Evolutionary conservation across 2,113 vertebrate species (phyloP), one percentile per base, ranked within the genome.

Genomic region (Pteropus alecto): DNA sequence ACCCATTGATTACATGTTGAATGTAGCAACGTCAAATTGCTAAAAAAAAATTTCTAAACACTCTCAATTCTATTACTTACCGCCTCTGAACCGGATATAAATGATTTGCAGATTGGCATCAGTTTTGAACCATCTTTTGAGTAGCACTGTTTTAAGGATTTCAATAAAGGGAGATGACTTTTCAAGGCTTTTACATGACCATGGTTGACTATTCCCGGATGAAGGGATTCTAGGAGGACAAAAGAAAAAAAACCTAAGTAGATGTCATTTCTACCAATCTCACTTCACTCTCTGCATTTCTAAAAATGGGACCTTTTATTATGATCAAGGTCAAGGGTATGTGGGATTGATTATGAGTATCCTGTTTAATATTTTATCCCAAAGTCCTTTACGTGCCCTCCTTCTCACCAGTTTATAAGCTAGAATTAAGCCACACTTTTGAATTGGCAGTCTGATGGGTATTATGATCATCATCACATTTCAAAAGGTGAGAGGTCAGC

Each of bases 281-380:
- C 18, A 90, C n/a, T 48, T 70, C 22, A 38, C 9, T 61, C 56
- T 70, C 41, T 78, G 33, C 43, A 30, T 30, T 89, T 2, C 74
- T 85, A 86, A 73, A 93, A 97, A 65, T 67, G 58, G 26, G 60
- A 89, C 3, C 21, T 88, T 90, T 81, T 19, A 43, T n/a, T 88
- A 26, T 33, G 3, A 60, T 60, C 38, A 67, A 87, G 38, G 33
- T 71, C 61, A 84, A 70, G n/a, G 41, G 56, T n/a, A 18, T 84
- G 2, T 13, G 35, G 67, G 26, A 56, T 58, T 87, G 30, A 43
- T 96, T 60, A 77, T 70, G 73, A 79, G 38, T 76, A 51, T 84
- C 65, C 76, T 79, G 63, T n/a, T 95, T 84, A 87, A 87, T 51
- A 87, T 87, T 93, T 93, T 51, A 87, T 43, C 60, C 10, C 15